Conservation (phyloP, 2,797 vertebrate species). For the Martes flavigula region DNA sequence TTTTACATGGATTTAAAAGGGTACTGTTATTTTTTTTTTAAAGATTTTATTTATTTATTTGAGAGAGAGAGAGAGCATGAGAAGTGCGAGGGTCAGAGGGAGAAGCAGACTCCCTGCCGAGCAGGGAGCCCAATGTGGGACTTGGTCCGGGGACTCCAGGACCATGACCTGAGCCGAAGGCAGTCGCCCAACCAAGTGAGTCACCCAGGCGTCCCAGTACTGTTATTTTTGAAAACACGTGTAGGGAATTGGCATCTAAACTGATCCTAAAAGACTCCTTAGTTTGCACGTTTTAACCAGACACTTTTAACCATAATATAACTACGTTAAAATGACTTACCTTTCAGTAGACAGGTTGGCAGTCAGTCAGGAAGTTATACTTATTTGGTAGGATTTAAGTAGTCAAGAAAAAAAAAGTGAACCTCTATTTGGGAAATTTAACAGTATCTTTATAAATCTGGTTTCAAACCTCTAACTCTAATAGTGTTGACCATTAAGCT, state of each 20-base stretch:
- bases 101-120: too few relatives aligned
- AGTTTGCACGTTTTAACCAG: not conserved
- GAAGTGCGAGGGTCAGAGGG: too few relatives aligned
- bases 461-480: not conserved
- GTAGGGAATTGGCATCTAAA: not conserved
- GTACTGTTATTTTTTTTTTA: not conserved
- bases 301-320: not conserved
- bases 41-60: too few relatives aligned
- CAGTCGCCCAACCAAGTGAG: too few relatives aligned
- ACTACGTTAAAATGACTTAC: not conserved
- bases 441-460: constrained; percentile 47
- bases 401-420: constrained; percentile 30
- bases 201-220: not conserved
- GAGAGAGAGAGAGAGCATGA: too few relatives aligned
- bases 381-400: constrained; percentile 13
- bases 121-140: too few relatives aligned
- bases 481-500: constrained; percentile 22
- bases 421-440: constrained; percentile 38
- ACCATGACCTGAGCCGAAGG: too few relatives aligned
- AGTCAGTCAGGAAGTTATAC: constrained; percentile 11
- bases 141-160: too few relatives aligned
- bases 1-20: not conserved
- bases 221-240: not conserved
- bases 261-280: not conserved
- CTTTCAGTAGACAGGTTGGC: not conserved